Conservation (phyloP, 2,888 invertebrate genomes). For the Uropetala carovei region DNA sequence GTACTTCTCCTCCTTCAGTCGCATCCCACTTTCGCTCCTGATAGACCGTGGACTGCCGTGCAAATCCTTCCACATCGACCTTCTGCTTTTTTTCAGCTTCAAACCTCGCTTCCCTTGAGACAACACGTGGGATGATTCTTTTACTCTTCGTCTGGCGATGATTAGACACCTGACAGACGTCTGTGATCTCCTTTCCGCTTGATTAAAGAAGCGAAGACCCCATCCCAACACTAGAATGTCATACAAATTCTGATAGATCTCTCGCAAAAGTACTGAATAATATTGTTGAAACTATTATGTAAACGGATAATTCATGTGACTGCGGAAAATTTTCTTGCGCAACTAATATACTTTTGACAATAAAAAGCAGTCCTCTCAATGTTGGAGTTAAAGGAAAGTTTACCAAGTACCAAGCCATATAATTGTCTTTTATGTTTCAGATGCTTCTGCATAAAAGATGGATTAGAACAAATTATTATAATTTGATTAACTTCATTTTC, state of each 20-base stretch:
- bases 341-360: no score
- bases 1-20: neutral
- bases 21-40: neutral
- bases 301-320: no score
- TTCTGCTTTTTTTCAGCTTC: neutral
- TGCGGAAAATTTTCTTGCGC: no score
- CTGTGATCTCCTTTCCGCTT: neutral
- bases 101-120: neutral
- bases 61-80: slow-evolving; percentile 42
- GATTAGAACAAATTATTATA: no score
- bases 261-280: neutral
- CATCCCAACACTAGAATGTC: neutral
- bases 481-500: no score
- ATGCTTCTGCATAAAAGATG: no score
- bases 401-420: no score
- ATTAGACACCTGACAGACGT: neutral
- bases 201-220: neutral
- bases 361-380: no score
- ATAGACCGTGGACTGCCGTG: neutral
- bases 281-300: no score
- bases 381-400: no score
- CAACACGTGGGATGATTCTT: slow-evolving; percentile 5
- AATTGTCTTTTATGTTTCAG: no score
- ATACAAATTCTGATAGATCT: neutral
- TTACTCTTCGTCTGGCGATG: neutral